These are phyloP conservation scores for Okamejei kenojei DNA, from an alignment of 2,797 vertebrate genomes.

Conservation along the genomic window DNA sequence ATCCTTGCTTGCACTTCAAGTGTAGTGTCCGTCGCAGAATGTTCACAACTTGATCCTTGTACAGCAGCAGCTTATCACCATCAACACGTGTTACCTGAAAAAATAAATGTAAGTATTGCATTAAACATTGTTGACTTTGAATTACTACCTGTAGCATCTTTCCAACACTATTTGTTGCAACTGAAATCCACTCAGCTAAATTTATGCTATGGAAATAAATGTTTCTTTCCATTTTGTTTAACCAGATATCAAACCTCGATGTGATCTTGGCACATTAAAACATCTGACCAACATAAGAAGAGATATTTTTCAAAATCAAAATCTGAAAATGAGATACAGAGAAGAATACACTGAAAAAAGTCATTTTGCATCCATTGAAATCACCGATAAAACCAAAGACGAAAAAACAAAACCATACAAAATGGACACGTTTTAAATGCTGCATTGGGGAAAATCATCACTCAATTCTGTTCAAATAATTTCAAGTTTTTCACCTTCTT, in stretches of 20 bases:
- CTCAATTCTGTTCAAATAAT: background rate
- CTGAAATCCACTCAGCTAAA: background rate
- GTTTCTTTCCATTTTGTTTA: background rate
- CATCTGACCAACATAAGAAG: background rate
- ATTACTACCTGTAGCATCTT: background rate
- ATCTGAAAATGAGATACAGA: background rate
- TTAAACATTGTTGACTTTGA: background rate
- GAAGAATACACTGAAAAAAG: background rate
- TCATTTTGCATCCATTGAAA: background rate
- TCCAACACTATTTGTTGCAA: background rate
- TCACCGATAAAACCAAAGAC: background rate
- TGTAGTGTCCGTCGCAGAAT: slow-evolving; percentile 84
- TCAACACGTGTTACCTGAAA: slow-evolving; percentile 85
- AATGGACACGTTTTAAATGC: background rate
- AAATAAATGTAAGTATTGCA: background rate
- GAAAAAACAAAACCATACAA: background rate
- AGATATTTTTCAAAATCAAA: background rate
- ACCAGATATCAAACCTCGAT: background rate
- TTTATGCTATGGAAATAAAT: background rate
- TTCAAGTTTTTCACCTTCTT: background rate
- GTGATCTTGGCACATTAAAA: background rate
- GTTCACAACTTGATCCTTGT: slow-evolving; percentile 79
- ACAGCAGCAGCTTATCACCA: slow-evolving; percentile 81
- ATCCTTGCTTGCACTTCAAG: slow-evolving; percentile 93
- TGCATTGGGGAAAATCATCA: background rate